A percentile compares a stretch with the other conserved stretches of the same genome.
phyloP scores from a whole-genome alignment of 92 coral and sea anemone species.

The Micromussa lordhowensis region DNA sequence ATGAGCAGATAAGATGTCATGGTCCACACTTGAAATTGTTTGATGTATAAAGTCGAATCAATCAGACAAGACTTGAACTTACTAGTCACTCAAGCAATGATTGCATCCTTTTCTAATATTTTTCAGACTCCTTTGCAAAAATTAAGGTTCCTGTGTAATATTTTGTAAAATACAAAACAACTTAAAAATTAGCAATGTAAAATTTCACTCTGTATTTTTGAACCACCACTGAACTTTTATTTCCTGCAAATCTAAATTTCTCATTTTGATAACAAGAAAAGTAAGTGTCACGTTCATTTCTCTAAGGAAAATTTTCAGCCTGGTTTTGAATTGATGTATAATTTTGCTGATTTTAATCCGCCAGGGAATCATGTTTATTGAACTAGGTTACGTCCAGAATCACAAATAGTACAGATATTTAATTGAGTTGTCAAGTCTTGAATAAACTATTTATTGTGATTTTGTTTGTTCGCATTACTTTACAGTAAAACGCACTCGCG shows the following conservation, averaged over 20 bases:
- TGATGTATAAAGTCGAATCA: background rate
- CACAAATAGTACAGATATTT: constrained; percentile 25
- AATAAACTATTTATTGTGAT: constrained; percentile 42
- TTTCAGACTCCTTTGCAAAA: background rate
- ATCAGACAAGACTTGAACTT: background rate
- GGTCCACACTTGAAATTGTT: background rate
- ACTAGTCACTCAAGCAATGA: background rate
- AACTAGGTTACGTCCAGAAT: background rate
- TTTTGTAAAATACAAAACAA: background rate
- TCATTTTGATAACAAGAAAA: background rate
- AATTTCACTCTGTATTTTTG: no score
- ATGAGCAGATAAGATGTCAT: background rate
- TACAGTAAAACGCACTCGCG: background rate
- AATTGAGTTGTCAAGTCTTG: constrained; percentile 14
- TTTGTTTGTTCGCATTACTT: background rate
- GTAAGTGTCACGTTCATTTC: background rate
- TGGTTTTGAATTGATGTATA: background rate
- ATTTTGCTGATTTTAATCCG: background rate
- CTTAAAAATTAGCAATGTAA: background rate
- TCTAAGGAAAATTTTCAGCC: background rate
- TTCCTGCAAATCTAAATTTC: background rate
- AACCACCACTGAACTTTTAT: background rate
- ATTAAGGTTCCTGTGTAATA: background rate
- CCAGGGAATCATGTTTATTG: constrained; percentile 1
- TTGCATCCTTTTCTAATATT: background rate